Conservation (phyloP, 2,888 invertebrate species). For the Caenorhabditis auriculariae region DNA sequence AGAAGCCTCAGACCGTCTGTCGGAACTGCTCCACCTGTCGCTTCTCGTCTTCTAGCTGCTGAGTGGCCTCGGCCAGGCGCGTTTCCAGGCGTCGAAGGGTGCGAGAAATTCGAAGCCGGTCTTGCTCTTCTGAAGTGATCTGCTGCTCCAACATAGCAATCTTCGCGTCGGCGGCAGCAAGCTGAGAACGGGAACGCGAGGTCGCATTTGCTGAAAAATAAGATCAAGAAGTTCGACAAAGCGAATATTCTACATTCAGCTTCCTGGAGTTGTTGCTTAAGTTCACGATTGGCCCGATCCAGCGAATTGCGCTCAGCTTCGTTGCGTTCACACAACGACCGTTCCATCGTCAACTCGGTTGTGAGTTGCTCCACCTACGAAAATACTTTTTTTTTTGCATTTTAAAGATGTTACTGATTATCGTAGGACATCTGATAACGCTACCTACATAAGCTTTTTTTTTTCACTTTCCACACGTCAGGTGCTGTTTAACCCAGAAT, state of each 20-base stretch:
- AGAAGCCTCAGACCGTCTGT: slow-evolving; percentile 6
- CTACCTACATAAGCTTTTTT: too few relatives aligned
- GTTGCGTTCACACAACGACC: slow-evolving; percentile 73
- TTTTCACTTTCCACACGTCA: too few relatives aligned
- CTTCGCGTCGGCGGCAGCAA: slow-evolving; percentile 25
- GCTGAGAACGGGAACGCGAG: slow-evolving; percentile 19
- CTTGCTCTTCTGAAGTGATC: slow-evolving; percentile 20
- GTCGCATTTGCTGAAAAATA: slow-evolving; percentile 13
- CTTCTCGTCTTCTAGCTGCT: slow-evolving; percentile 20
- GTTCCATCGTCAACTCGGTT: slow-evolving; percentile 40
- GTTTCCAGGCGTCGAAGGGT: slow-evolving; percentile 20
- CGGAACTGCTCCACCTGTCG: slow-evolving; percentile 14
- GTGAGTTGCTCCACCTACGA: slow-evolving; percentile 52
- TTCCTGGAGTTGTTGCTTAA: slow-evolving; percentile 24
- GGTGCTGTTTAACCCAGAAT: neutral
- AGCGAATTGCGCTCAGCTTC: slow-evolving; percentile 75
- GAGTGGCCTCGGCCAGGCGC: slow-evolving; percentile 14
- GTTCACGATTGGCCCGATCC: slow-evolving; percentile 71
- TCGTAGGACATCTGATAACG: neutral
- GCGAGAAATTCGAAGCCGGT: slow-evolving; percentile 11
- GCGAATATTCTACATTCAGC: slow-evolving; percentile 19
- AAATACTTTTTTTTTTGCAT: neutral
- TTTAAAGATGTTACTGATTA: neutral
- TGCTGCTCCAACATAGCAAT: slow-evolving; percentile 15
- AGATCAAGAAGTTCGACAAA: neutral